Base-by-base conservation (phyloP, 2,113 vertebrate species). In the Bolborhynchus lineola region DNA sequence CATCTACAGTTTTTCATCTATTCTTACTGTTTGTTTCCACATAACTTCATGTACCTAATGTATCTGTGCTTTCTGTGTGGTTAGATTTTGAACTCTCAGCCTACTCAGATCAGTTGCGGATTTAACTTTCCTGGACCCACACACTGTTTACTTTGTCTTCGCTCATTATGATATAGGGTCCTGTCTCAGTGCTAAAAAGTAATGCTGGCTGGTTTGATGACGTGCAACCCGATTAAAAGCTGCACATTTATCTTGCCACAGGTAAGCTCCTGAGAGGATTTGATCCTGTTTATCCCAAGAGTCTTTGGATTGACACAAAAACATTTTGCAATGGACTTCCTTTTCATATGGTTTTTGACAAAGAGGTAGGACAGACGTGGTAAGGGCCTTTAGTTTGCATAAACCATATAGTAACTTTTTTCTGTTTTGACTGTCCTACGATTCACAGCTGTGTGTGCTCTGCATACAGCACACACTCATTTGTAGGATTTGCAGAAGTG, bases 271-370 rank as follows among this genome's bases (percentile, higher is more conserved):
- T 98, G 88, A 97, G 96, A 80, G 97, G 97, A 76, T 98, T 98
- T 97, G 90, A 97, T 89, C 98, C 98, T 24, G 97, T 98, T 55
- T 98, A 98, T 93, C 98, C 98, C 44, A 97, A 97, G 59, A 97
- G 72, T 23, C 98, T 98, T 31, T 98, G 98, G 96, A 96, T 98
- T 59, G 98, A 98, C 78, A 90, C 97, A 49, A 98, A 98, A 95
- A 98, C 98, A 1, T 98, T 98, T 94, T 98, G 98, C 95, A 98
- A 98, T 69, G 97, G 97, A 65, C 98, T 98, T 82, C 98, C 98
- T 88, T 98, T 98, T 67, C 98, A 98, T 78, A 95, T 98, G 92
- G 98, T 98, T 82, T 98, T 98, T 92, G 97, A 98, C 88, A 97
- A 98, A 96, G 98, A 98, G 97, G 98, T 98, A 97, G 88, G 96